Conservation (phyloP, 2,888 invertebrate genomes). For the Trypoxylon attenuatum region DNA sequence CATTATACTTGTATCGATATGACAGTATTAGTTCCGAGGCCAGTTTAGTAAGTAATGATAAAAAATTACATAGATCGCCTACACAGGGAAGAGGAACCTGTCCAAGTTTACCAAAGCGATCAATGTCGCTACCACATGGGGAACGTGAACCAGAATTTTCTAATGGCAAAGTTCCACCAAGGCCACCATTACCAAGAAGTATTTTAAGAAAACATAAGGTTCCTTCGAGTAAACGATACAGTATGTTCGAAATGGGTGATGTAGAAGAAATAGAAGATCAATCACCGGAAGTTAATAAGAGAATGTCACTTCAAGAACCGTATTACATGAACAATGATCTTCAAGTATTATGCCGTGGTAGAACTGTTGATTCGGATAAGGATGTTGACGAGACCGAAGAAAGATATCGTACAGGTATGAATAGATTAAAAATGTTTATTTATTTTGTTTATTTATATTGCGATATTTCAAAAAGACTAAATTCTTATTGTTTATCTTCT, state of each 20-base stretch:
- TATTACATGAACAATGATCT: conserved; percentile 77
- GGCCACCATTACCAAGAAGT: conserved; percentile 84
- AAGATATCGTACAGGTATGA: conserved; percentile 59
- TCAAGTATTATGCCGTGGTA: conserved; percentile 61
- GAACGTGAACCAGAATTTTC: conserved; percentile 71
- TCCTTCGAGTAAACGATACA: conserved; percentile 77
- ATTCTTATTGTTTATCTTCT: conserved; percentile 58
- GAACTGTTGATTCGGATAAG: conserved; percentile 70
- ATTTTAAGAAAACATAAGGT: conserved; percentile 79
- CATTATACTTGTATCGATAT: conserved; percentile 88
- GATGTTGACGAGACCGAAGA: conserved; percentile 73
- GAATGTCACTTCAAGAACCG: conserved; percentile 86
- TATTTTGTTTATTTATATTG: background rate
- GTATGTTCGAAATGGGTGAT: conserved; percentile 86
- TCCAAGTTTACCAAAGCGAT: conserved; percentile 81
- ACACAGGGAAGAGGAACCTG: conserved; percentile 42
- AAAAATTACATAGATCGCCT: conserved; percentile 53
- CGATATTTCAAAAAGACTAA: conserved; percentile 59
- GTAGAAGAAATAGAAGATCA: conserved; percentile 76
- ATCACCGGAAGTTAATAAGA: conserved; percentile 78
- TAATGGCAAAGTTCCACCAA: conserved; percentile 77
- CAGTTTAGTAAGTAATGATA: conserved; percentile 77
- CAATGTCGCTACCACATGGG: conserved; percentile 78
- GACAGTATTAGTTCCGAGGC: conserved; percentile 86
- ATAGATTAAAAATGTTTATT: background rate